A percentile compares a stretch with the other conserved stretches of the same genome.
Evolutionary conservation across 2,888 invertebrate genomes (phyloP).

Genomic region (Eupithecia pulchellata): DNA sequence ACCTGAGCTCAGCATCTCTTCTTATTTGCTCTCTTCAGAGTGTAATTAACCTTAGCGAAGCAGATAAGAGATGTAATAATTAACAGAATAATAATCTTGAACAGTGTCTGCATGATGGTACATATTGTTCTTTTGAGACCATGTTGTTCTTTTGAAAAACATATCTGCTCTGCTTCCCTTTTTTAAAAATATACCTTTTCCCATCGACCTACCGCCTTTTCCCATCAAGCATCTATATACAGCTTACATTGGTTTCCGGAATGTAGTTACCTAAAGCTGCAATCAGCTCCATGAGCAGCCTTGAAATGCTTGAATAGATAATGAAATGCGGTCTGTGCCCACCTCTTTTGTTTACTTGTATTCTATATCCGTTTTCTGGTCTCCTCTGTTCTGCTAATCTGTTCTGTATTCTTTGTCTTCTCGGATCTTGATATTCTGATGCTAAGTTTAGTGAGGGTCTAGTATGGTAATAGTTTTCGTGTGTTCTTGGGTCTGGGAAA

Average conservation of each 20-base stretch:
- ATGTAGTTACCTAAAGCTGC: conserved; percentile 42
- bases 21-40: neutral
- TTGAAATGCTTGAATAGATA: conserved; percentile 35
- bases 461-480: conserved; percentile 19
- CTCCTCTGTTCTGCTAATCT: conserved; percentile 30
- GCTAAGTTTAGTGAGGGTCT: neutral
- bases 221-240: conserved; percentile 27
- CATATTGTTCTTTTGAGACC: neutral
- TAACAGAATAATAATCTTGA: neutral
- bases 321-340: conserved; percentile 43
- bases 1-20: neutral
- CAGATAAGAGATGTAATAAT: neutral
- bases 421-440: conserved; percentile 24
- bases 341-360: conserved; percentile 44
- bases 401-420: conserved; percentile 35
- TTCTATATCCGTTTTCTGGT: conserved; percentile 36
- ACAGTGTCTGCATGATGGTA: too few relatives aligned
- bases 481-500: conserved; percentile 22
- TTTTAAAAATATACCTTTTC: neutral
- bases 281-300: conserved; percentile 42
- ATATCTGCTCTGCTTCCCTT: neutral
- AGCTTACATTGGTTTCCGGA: conserved; percentile 22
- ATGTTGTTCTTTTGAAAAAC: neutral
- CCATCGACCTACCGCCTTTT: neutral
- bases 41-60: neutral